A percentile compares a stretch with the other conserved stretches of the same genome.
phyloP scores from a whole-genome alignment of 2,797 vertebrate genomes.

The Melanotaenia pygmaea region DNA sequence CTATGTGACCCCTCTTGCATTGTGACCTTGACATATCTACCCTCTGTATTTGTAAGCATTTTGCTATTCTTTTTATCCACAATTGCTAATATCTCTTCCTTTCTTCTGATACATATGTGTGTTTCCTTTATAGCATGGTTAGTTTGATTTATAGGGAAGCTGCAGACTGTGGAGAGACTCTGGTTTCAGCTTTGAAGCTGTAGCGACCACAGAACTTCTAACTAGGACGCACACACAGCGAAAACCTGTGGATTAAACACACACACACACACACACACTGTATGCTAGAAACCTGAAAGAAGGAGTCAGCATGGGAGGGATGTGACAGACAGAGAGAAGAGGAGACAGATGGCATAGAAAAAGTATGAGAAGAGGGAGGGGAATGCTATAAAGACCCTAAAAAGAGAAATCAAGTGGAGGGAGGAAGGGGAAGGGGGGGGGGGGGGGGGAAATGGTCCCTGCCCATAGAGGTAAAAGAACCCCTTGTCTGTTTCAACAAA shows the following conservation, averaged over 20 bases:
- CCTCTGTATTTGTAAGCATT: not conserved
- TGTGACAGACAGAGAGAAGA: conserved; percentile 33
- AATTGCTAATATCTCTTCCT: conserved; percentile 12
- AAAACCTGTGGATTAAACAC: conserved; percentile 55
- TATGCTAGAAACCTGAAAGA: conserved; percentile 58
- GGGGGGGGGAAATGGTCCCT: conserved; percentile 6
- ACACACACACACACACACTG: conserved; percentile 60
- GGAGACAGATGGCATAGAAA: conserved; percentile 36
- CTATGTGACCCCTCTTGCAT: not conserved
- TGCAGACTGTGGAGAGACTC: conserved; percentile 79
- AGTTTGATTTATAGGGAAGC: conserved; percentile 87
- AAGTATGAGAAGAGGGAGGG: conserved; percentile 22
- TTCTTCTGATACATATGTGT: conserved; percentile 38
- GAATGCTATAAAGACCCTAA: conserved; percentile 49
- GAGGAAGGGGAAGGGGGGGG: conserved; percentile 2
- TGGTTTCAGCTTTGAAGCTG: conserved; percentile 88
- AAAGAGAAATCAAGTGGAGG: conserved; percentile 29
- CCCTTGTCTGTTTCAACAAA: conserved; percentile 74
- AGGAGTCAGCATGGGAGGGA: conserved; percentile 40
- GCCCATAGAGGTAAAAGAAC: conserved; percentile 67
- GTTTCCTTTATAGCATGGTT: conserved; percentile 69
- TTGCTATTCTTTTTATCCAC: not conserved
- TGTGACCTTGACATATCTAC: not conserved
- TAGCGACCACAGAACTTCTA: conserved; percentile 75
- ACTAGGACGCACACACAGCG: conserved; percentile 42